Percentiles rank a stretch among this genome's conserved stretches.
These are phyloP conservation scores for Amorpha juglandis DNA, from an alignment of 2,888 invertebrate genomes.

Conservation along the genomic window DNA sequence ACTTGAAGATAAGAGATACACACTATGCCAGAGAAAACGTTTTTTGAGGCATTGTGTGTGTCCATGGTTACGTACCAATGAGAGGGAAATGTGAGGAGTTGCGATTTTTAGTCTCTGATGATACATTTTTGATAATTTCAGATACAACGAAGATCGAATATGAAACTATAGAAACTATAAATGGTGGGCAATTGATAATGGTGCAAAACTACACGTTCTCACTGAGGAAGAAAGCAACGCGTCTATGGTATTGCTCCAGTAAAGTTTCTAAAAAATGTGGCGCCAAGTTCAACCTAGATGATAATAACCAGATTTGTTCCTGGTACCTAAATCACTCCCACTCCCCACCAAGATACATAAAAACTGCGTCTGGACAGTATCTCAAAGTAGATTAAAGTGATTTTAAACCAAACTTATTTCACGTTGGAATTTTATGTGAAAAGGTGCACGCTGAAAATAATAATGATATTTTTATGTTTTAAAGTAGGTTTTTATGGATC, in stretches of 20 bases:
- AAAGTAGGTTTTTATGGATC: too few relatives aligned
- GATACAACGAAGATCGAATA: neutral
- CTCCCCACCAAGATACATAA: slow-evolving; percentile 32
- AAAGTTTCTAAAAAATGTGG: slow-evolving; percentile 36
- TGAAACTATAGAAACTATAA: neutral
- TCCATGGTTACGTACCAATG: too few relatives aligned
- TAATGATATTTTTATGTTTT: too few relatives aligned
- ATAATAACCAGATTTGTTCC: slow-evolving; percentile 25
- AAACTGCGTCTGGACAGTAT: neutral
- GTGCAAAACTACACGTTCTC: slow-evolving; percentile 36
- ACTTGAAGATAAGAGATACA: too few relatives aligned
- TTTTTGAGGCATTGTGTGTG: too few relatives aligned
- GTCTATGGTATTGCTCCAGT: slow-evolving; percentile 39
- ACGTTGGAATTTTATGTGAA: too few relatives aligned
- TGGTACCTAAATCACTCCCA: slow-evolving; percentile 37
- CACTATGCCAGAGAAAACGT: too few relatives aligned
- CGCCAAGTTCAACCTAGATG: slow-evolving; percentile 35
- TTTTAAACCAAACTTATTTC: too few relatives aligned
- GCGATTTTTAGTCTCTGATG: too few relatives aligned
- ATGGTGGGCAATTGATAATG: slow-evolving; percentile 27
- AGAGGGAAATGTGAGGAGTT: too few relatives aligned
- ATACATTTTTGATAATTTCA: neutral
- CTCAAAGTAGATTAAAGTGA: neutral
- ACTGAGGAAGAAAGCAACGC: slow-evolving; percentile 30
- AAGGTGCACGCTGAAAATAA: too few relatives aligned